Base-by-base conservation (phyloP, 2,888 invertebrate species). In the Hirtodrosophila histrioides region DNA sequence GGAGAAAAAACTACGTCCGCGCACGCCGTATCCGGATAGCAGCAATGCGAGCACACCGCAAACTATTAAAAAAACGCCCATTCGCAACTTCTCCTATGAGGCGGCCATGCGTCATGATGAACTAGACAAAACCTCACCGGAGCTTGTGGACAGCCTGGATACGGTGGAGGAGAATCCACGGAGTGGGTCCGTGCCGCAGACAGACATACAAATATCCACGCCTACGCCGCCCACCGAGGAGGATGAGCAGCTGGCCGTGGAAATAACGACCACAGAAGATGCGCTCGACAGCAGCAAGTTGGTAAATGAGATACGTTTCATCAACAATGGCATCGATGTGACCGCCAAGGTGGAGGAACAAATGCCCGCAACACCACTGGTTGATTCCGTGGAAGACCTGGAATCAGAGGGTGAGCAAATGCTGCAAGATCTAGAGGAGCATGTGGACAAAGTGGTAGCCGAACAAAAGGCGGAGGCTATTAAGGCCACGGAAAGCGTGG, bases 271-370 rank as follows among this genome's bases (percentile, higher is more conserved):
- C 27, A 88, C 71, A 0, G 83, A 77, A n/a, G 90, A 91, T 74
- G 79, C 85, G 2, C 48, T 85, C 33, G 89, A 90, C 61, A 85
- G 88, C 61, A 88, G 88, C 4, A 80, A 89, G 23, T 73, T 89
- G 5, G 76, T 90, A 0, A 91, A 91, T 46, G 92, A 92, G 64
- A 92, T 91, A 45, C 89, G 91, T 2, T 92, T 91, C 49, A 92
- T 92, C 9, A 91, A 92, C 68, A 90, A 92, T 54, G 92, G 92
- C 10, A 69, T 92, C 39, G 92, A 92, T 83, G 91, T 92, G 3
- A 91, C 92, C 0, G 86, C 89, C 11, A 89, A 89, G 44, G 83
- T 91, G 10, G 82, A 88, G 54, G 69, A 83, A 9, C 88, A 84
- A 39, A 74, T 85, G 86, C 67, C 73, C 0, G 70, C 75, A 6